phyloP scores from a whole-genome alignment of 30 jellyfish, hydroid and myxozoan genomes.

The Hydractinia echinata region DNA sequence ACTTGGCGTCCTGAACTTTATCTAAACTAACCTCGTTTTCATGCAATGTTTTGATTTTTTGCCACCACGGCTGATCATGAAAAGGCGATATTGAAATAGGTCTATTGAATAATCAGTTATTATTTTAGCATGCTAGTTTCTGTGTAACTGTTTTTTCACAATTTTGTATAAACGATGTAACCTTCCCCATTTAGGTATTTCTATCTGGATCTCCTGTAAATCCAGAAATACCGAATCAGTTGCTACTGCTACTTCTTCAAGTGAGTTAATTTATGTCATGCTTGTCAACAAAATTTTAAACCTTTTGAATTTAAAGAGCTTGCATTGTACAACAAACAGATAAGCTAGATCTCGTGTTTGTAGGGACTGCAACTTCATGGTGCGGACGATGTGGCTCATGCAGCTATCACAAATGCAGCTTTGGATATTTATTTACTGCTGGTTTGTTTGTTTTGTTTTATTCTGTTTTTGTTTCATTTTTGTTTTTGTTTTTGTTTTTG shows the following conservation, averaged over 20 bases:
- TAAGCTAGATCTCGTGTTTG: not conserved
- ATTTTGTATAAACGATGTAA: no score
- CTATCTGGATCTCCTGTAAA: slow-evolving; percentile 1
- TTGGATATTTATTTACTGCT: slow-evolving; percentile 32
- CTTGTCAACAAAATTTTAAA: not conserved
- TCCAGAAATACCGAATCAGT: slow-evolving; percentile 17
- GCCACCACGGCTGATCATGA: no score
- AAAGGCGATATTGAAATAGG: no score
- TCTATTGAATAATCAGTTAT: no score
- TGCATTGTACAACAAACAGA: no score
- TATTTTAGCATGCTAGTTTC: no score
- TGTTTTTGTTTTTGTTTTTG: not conserved
- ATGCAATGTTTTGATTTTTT: no score
- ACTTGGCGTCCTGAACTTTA: no score
- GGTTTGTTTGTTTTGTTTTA: slow-evolving; percentile 37
- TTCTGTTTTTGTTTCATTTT: not conserved
- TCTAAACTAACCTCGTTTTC: no score
- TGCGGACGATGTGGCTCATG: slow-evolving; percentile 65
- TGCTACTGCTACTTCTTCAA: not conserved
- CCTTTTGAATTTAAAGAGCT: no score
- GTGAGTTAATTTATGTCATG: not conserved
- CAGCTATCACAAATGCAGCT: slow-evolving; percentile 40
- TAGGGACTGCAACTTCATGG: slow-evolving; percentile 70
- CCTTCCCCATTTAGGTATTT: not conserved
- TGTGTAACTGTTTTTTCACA: no score